phyloP scores from a whole-genome alignment of 1,140 invertebrate genomes.

The Drosophila erecta region DNA sequence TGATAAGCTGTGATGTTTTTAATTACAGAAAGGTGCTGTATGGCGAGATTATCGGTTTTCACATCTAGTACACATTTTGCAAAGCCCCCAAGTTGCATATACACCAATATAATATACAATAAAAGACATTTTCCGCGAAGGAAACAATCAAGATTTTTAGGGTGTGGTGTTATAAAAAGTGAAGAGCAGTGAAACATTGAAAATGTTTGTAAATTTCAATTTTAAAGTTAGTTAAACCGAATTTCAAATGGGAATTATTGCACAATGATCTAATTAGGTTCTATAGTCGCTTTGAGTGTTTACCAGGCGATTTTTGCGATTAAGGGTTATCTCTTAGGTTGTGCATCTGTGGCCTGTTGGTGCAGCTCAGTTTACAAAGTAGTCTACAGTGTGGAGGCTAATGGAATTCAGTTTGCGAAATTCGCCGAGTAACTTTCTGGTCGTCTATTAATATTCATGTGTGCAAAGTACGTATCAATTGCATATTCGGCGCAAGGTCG shows the following conservation, averaged over 20 bases:
- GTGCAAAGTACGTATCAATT: conserved; percentile 58
- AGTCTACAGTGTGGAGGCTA: not conserved
- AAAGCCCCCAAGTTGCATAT: too few species aligned
- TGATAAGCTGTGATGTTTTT: too few species aligned
- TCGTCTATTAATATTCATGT: conserved; percentile 26
- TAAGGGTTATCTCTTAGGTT: conserved; percentile 4
- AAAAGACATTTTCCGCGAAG: not conserved
- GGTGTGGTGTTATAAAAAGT: not conserved
- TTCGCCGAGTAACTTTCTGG: conserved; percentile 24
- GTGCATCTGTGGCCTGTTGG: not conserved
- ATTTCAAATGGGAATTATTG: not conserved
- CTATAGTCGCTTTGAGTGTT: not conserved
- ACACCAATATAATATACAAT: not conserved
- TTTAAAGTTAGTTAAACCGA: not conserved
- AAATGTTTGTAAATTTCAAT: not conserved
- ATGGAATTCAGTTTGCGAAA: not conserved
- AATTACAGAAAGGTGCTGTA: too few species aligned
- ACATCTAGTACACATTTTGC: too few species aligned
- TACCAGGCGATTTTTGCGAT: not conserved
- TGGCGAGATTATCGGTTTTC: too few species aligned
- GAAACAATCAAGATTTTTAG: not conserved
- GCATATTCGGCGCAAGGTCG: conserved; percentile 71
- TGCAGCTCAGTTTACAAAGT: not conserved
- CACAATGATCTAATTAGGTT: too few species aligned
- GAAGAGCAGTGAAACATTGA: not conserved